These are phyloP conservation scores for Oryzias melastigma DNA, from an alignment of 2,113 vertebrate species.

Conservation along the genomic window DNA sequence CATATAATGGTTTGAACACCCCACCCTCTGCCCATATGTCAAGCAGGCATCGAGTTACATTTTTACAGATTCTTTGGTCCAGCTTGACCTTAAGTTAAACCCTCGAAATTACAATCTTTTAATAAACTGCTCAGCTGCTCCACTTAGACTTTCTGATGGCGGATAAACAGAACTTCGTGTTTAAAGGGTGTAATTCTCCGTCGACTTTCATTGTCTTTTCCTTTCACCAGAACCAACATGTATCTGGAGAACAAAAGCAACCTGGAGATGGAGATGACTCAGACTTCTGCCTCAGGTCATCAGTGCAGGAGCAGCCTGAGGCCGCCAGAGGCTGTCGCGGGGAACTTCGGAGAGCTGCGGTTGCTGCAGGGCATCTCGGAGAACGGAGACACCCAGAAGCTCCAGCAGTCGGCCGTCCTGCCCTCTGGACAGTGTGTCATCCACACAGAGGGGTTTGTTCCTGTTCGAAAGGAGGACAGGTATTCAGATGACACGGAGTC, in stretches of 20 bases:
- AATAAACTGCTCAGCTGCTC: too few relatives aligned
- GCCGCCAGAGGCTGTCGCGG: slow-evolving; percentile 59
- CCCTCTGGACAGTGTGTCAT: slow-evolving; percentile 70
- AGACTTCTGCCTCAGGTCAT: slow-evolving; percentile 64
- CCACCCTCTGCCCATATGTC: too few relatives aligned
- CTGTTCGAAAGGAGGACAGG: slow-evolving; percentile 70
- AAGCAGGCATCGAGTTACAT: too few relatives aligned
- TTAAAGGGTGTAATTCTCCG: too few relatives aligned
- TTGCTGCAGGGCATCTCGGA: slow-evolving; percentile 81
- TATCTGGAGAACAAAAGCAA: slow-evolving; percentile 85
- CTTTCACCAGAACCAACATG: slow-evolving; percentile 66
- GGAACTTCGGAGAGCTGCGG: slow-evolving; percentile 78
- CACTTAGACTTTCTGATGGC: too few relatives aligned
- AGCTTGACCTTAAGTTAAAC: too few relatives aligned
- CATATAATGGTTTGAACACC: too few relatives aligned
- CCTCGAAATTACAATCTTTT: too few relatives aligned
- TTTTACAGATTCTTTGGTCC: too few relatives aligned
- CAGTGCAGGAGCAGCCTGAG: slow-evolving; percentile 58
- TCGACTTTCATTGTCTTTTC: too few relatives aligned
- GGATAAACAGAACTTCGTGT: too few relatives aligned
- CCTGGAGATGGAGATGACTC: slow-evolving; percentile 82
- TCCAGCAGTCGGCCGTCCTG: slow-evolving; percentile 67
- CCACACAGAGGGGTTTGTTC: slow-evolving; percentile 59
- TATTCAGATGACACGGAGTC: slow-evolving; percentile 31
- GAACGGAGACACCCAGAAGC: slow-evolving; percentile 73